Conservation (phyloP, 2,113 vertebrate genomes). For the Oreochromis aureus region DNA sequence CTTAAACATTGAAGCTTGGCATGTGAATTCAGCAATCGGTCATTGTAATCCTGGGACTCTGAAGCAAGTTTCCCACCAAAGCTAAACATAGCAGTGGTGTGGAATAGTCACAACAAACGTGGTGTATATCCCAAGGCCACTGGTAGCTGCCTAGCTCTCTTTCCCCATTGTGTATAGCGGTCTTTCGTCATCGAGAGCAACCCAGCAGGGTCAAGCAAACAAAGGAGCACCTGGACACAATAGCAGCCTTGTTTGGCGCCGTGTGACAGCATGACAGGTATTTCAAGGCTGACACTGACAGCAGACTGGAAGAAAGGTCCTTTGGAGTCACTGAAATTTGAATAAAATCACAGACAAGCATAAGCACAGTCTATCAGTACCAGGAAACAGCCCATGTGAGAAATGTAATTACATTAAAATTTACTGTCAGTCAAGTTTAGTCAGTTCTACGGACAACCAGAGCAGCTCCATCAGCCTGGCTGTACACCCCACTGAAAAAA, state of each 20-base stretch:
- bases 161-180: not conserved
- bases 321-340: not conserved
- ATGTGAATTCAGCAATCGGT: not conserved
- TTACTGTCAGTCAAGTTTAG: not conserved
- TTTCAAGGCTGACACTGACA: conserved; percentile 6
- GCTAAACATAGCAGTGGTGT: not conserved
- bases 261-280: conserved; percentile 33
- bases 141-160: not conserved
- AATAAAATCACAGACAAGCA: not conserved
- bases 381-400: not conserved
- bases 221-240: conserved; percentile 54
- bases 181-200: not conserved
- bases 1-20: not conserved
- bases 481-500: not conserved
- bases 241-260: conserved; percentile 11
- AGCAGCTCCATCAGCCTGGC: not conserved
- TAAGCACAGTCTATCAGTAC: not conserved
- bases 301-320: not conserved
- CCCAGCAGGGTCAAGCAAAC: conserved; percentile 26
- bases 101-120: not conserved
- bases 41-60: not conserved
- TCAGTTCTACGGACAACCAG: not conserved
- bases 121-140: conserved; percentile 24
- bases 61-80: not conserved
- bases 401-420: not conserved